phyloP scores from a whole-genome alignment of 2,113 vertebrate genomes.

The Drymodes brunneopygia region DNA sequence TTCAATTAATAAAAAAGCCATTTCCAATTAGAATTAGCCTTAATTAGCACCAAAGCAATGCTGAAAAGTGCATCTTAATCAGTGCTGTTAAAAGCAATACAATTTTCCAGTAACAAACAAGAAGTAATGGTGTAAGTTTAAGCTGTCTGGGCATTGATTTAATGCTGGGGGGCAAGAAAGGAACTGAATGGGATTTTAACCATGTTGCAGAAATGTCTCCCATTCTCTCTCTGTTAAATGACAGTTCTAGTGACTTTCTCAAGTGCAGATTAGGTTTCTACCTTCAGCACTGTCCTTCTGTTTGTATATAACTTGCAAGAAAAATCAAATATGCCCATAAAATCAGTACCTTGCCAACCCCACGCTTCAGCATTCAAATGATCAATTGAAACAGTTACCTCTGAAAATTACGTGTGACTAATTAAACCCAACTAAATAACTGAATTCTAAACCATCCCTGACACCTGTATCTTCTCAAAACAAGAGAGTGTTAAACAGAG shows the following conservation, averaged over 20 bases:
- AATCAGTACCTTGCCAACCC: not conserved
- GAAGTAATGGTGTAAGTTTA: not conserved
- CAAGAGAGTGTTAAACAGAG: not conserved
- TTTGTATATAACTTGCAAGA: not conserved
- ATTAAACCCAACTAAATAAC: not conserved
- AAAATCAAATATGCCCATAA: not conserved
- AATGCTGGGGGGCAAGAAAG: not conserved
- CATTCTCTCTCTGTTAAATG: not conserved
- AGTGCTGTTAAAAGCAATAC: not conserved
- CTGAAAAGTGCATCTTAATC: not conserved
- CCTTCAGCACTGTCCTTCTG: not conserved
- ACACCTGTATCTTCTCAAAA: not conserved
- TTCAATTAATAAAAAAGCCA: not conserved
- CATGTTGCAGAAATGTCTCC: not conserved
- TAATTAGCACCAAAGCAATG: not conserved
- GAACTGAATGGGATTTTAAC: not conserved
- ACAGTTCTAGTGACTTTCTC: not conserved
- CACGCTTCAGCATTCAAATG: not conserved
- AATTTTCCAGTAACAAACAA: not conserved
- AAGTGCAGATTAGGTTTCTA: not conserved
- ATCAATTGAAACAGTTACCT: not conserved
- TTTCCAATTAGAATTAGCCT: not conserved
- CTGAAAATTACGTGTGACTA: not conserved
- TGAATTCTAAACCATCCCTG: not conserved
- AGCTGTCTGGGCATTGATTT: not conserved